Evolutionary conservation across 1,140 invertebrate species (phyloP).

Genomic region (Drosophila sturtevanti): DNA sequence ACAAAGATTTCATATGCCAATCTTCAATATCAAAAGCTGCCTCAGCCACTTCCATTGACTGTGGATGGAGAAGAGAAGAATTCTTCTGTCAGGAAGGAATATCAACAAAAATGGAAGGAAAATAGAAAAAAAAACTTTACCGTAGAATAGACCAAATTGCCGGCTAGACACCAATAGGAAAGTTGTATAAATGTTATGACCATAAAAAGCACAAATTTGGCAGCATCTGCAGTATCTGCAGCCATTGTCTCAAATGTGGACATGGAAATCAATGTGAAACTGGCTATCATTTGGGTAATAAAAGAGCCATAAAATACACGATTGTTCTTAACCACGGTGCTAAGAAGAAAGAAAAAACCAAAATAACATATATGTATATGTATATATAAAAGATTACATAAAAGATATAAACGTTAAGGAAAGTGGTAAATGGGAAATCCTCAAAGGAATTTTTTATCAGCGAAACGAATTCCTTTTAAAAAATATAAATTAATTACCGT

Average conservation of each 20-base stretch:
- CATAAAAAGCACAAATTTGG: conserved; percentile 62
- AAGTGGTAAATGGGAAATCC: too few relatives aligned
- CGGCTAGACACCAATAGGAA: conserved; percentile 63
- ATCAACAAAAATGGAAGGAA: too few relatives aligned
- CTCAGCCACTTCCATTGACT: conserved; percentile 64
- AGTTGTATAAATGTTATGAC: conserved; percentile 56
- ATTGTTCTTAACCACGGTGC: conserved; percentile 49
- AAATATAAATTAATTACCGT: neutral
- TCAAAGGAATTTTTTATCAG: too few relatives aligned
- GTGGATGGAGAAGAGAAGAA: neutral
- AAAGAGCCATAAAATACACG: conserved; percentile 52
- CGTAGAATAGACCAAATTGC: conserved; percentile 52
- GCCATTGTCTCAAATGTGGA: conserved; percentile 66
- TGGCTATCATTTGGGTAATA: conserved; percentile 61
- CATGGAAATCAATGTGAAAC: conserved; percentile 64
- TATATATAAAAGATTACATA: too few relatives aligned
- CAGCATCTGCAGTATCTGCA: conserved; percentile 46
- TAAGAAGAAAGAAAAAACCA: conserved; percentile 10
- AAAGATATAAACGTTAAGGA: too few relatives aligned
- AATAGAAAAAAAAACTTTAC: conserved; percentile 20
- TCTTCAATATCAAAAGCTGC: conserved; percentile 58
- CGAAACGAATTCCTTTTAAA: neutral
- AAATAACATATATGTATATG: too few relatives aligned
- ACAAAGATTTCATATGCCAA: conserved; percentile 53
- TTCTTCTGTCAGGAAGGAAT: too few relatives aligned